Conservation (phyloP, 2,888 invertebrate species). For the Xylophagus ater region DNA sequence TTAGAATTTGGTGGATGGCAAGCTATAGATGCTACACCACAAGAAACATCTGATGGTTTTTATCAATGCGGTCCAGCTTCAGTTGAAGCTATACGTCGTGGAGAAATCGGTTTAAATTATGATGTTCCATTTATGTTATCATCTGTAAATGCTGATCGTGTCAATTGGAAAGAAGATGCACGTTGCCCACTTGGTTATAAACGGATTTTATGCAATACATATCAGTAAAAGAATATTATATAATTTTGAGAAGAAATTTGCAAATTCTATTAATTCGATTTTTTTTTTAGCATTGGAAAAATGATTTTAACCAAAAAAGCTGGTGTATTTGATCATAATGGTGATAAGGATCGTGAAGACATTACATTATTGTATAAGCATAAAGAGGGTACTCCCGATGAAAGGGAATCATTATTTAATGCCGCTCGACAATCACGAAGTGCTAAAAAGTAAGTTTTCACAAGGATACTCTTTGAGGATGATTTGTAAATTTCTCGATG, state of each 20-base stretch:
- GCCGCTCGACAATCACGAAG: conserved; percentile 57
- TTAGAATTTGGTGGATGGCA: conserved; percentile 82
- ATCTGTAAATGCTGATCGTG: conserved; percentile 73
- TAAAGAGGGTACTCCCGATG: conserved; percentile 59
- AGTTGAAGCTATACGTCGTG: conserved; percentile 63
- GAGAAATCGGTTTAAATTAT: conserved; percentile 53
- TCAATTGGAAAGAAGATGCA: conserved; percentile 64
- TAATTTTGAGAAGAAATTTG: too few relatives aligned
- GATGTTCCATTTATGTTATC: conserved; percentile 70
- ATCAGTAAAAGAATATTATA: too few relatives aligned
- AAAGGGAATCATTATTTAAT: conserved; percentile 61
- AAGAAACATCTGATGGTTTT: conserved; percentile 59
- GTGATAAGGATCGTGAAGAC: conserved; percentile 59
- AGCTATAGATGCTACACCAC: conserved; percentile 76
- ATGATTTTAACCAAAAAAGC: conserved; percentile 64
- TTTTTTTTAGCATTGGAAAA: conserved; percentile 53
- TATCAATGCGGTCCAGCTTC: conserved; percentile 74
- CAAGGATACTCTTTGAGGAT: too few relatives aligned
- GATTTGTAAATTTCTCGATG: conserved; percentile 22
- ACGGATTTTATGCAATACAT: conserved; percentile 59
- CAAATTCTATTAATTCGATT: background rate
- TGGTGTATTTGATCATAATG: conserved; percentile 57
- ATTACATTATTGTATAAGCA: conserved; percentile 60
- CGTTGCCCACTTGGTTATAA: conserved; percentile 51
- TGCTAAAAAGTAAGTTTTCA: conserved; percentile 41